Evolutionary conservation across 2,113 vertebrate genomes (phyloP).

Genomic region (Arvicanthis niloticus): DNA sequence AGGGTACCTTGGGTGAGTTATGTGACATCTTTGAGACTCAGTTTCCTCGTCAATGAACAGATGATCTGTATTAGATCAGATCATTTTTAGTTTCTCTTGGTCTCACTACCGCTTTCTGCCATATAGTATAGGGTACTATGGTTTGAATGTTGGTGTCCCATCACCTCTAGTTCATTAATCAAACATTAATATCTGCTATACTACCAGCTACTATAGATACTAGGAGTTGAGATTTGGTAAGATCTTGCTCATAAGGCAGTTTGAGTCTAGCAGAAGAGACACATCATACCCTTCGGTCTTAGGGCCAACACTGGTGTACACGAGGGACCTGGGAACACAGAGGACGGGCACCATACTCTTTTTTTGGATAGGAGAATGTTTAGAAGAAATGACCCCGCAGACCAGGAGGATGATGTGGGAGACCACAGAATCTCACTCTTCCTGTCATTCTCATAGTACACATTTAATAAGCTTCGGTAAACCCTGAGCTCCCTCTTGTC

Average conservation of each 20-base stretch:
- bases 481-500: slow-evolving; percentile 35
- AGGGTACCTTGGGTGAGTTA: background rate
- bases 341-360: background rate
- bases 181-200: background rate
- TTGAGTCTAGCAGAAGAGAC: slow-evolving; percentile 27
- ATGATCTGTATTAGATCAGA: slow-evolving; percentile 13
- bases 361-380: slow-evolving; percentile 10
- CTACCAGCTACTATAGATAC: background rate
- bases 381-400: slow-evolving; percentile 40
- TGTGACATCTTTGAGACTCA: background rate
- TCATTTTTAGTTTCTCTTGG: slow-evolving; percentile 14
- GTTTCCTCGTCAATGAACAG: slow-evolving; percentile 23
- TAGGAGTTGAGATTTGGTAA: background rate
- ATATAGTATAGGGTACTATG: background rate
- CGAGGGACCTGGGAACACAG: background rate
- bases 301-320: background rate
- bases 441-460: background rate
- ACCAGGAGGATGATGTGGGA: background rate
- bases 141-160: background rate
- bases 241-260: background rate
- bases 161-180: background rate
- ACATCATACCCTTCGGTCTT: background rate
- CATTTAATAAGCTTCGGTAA: slow-evolving; percentile 26
- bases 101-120: background rate
- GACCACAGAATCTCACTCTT: background rate